phyloP scores from a whole-genome alignment of 2,888 invertebrate genomes.

The Scaptomyza tumidula region DNA sequence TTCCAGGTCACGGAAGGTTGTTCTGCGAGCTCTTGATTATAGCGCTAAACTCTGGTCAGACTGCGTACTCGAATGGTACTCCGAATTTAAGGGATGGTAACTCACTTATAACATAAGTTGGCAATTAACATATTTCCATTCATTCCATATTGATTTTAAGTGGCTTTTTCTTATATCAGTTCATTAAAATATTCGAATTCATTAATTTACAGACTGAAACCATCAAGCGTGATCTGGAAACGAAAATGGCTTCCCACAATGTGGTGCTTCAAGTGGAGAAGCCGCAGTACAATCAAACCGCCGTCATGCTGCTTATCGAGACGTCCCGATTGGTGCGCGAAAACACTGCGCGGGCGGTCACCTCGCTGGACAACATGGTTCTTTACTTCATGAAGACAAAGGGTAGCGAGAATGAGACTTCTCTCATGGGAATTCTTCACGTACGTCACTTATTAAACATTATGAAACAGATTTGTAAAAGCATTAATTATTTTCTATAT shows the following conservation, averaged over 20 bases:
- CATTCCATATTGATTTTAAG: background rate
- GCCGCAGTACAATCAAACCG: constrained; percentile 91
- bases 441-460: constrained; percentile 72
- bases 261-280: constrained; percentile 91
- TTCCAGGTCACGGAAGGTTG: background rate
- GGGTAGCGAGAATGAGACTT: constrained; percentile 83
- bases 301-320: constrained; percentile 89
- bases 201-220: constrained; percentile 88
- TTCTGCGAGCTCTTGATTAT: no score
- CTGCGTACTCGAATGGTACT: background rate
- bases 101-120: no score
- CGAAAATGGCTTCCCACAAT: constrained; percentile 88
- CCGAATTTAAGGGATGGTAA: background rate
- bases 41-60: background rate
- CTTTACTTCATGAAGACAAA: constrained; percentile 84
- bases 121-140: no score
- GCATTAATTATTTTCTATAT: background rate
- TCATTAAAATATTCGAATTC: background rate
- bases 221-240: constrained; percentile 90
- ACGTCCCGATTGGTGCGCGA: constrained; percentile 89
- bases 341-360: constrained; percentile 90
- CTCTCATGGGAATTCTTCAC: constrained; percentile 82
- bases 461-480: background rate
- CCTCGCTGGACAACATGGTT: constrained; percentile 84
- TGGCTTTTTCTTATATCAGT: background rate